Conservation (phyloP, 2,888 invertebrate species). For the Drosophila cognata region DNA sequence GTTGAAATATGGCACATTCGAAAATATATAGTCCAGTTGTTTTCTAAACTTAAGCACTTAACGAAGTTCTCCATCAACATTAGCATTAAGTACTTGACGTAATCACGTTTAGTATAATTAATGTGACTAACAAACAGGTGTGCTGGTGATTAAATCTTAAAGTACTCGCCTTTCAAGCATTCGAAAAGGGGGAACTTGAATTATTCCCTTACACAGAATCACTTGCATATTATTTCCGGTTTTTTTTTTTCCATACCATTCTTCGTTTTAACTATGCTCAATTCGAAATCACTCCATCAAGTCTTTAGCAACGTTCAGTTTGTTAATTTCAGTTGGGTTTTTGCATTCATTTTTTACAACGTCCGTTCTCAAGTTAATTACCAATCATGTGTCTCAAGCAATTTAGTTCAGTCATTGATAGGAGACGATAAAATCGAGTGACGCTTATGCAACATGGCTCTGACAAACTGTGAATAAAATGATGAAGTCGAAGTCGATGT, state of each 20-base stretch:
- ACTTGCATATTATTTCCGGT: not conserved
- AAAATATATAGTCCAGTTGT: conserved; percentile 11
- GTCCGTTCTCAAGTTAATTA: conserved; percentile 28
- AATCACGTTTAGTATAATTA: conserved; percentile 13
- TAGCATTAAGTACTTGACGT: conserved; percentile 15
- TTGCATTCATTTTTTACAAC: not conserved
- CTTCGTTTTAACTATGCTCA: not conserved
- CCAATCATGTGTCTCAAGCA: conserved; percentile 22
- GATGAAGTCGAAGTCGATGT: conserved; percentile 10
- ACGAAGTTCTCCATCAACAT: conserved; percentile 4
- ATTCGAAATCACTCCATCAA: not conserved
- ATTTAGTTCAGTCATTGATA: conserved; percentile 54
- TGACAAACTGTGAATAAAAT: conserved; percentile 46
- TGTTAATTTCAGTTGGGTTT: conserved; percentile 5
- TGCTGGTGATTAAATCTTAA: not conserved
- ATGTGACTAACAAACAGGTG: not conserved
- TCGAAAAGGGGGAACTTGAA: not conserved
- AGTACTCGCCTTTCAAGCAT: not conserved
- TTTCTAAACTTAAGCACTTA: conserved; percentile 20
- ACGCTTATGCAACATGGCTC: conserved; percentile 42
- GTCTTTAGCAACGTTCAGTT: conserved; percentile 16
- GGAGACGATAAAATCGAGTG: conserved; percentile 34
- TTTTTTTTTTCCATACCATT: not conserved
- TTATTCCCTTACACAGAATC: not conserved
- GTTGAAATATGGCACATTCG: conserved; percentile 59